A percentile compares a stretch with the other conserved stretches of the same genome.
phyloP scores from a whole-genome alignment of 2,797 vertebrate genomes.

The Cyclopterus lumpus region DNA sequence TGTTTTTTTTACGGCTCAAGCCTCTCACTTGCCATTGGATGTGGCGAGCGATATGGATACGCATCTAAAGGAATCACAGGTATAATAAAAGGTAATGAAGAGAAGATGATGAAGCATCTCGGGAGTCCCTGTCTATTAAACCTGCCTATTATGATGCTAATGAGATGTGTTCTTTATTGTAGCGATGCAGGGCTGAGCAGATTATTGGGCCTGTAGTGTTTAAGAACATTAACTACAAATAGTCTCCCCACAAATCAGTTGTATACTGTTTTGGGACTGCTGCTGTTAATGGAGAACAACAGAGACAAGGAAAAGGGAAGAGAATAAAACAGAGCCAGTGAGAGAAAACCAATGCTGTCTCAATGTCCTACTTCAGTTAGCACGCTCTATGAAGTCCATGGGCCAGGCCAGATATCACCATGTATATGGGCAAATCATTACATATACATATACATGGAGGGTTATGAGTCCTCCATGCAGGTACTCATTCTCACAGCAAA shows the following conservation, averaged over 20 bases:
- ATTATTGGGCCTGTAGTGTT: constrained; percentile 46
- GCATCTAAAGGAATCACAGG: constrained; percentile 28
- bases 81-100: constrained; percentile 62
- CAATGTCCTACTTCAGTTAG: neutral
- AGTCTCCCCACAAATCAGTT: constrained; percentile 43
- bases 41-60: neutral
- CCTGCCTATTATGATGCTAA: constrained; percentile 47
- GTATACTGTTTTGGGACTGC: constrained; percentile 33
- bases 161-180: constrained; percentile 48
- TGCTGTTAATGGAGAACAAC: constrained; percentile 36
- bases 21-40: constrained; percentile 21
- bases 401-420: neutral
- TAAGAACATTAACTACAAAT: constrained; percentile 55
- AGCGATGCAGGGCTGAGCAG: constrained; percentile 17
- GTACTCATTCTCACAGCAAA: neutral
- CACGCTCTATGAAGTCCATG: neutral
- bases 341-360: neutral
- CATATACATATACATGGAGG: too few relatives aligned
- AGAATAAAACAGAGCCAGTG: neutral
- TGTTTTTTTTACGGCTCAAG: constrained; percentile 21
- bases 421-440: neutral
- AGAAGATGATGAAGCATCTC: constrained; percentile 46
- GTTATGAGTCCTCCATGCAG: neutral
- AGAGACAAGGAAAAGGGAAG: neutral
- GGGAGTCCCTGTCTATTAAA: constrained; percentile 50